Percentiles rank a stretch among this genome's conserved stretches.
Conservation (phyloP, 2,797 vertebrate genomes). For the Periophthalmus magnuspinnatus region DNA sequence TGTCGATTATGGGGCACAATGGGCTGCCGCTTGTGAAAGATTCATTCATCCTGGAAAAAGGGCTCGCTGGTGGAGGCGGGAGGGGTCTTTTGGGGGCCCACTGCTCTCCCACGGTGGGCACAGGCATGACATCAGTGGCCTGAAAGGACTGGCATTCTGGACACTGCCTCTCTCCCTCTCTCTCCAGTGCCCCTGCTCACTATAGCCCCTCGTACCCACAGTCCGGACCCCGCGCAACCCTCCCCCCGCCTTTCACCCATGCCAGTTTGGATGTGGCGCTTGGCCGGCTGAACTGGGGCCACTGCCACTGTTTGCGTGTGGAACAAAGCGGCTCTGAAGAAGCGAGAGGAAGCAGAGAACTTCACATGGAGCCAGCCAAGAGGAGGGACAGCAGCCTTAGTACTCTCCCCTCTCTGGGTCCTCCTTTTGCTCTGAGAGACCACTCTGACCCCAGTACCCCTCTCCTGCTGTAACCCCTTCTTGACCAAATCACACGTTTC, state of each 20-base stretch:
- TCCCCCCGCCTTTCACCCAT: conserved; percentile 56
- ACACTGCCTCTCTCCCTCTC: conserved; percentile 43
- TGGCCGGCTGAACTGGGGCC: conserved; percentile 73
- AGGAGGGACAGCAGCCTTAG: conserved; percentile 67
- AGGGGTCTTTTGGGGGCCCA: conserved; percentile 29
- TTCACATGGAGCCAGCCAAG: conserved; percentile 83
- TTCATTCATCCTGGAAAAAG: conserved; percentile 81
- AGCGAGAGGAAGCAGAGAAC: conserved; percentile 77
- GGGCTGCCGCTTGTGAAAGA: conserved; percentile 78
- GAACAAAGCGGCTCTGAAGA: conserved; percentile 80
- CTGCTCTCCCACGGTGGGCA: conserved; percentile 85
- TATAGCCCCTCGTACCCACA: conserved; percentile 57
- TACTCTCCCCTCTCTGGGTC: conserved; percentile 67
- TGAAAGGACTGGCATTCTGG: conserved; percentile 79
- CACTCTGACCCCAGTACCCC: conserved; percentile 67
- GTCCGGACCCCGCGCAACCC: conserved; percentile 27
- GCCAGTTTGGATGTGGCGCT: conserved; percentile 76
- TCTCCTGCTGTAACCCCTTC: conserved; percentile 60
- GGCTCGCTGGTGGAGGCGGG: conserved; percentile 59
- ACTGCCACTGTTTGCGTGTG: conserved; percentile 77
- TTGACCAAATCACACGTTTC: conserved; percentile 39
- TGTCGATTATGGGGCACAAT: conserved; percentile 82
- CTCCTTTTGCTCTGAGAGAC: conserved; percentile 69
- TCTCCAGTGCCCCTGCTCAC: conserved; percentile 30
- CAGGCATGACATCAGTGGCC: conserved; percentile 81